Percentiles rank a stretch among this genome's conserved stretches.
Evolutionary conservation across 2,113 vertebrate genomes (phyloP).

Genomic region (Gulo gulo): DNA sequence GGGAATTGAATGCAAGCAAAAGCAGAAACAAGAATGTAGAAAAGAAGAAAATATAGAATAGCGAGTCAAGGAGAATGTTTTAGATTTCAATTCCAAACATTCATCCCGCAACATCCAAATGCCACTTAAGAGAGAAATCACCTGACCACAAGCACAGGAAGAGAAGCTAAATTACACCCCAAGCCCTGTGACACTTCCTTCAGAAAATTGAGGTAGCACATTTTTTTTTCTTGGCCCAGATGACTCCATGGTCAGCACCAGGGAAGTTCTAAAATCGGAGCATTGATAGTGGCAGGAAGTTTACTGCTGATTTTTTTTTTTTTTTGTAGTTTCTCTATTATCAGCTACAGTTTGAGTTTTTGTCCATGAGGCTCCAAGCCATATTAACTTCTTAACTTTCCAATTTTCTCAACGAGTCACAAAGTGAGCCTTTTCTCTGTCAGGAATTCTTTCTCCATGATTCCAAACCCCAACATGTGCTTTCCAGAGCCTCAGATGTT

Average conservation of each 20-base stretch:
- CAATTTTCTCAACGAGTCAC: constrained; percentile 12
- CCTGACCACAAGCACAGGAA: neutral
- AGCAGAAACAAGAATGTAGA: neutral
- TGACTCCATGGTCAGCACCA: neutral
- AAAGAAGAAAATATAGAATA: neutral
- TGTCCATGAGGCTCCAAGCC: neutral
- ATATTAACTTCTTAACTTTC: constrained; percentile 50
- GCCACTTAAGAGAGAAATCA: neutral
- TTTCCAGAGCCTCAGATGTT: constrained; percentile 58
- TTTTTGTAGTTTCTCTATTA: neutral
- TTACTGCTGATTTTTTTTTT: neutral
- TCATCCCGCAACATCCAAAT: neutral
- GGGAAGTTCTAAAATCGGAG: neutral
- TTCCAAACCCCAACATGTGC: constrained; percentile 62
- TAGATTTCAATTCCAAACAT: neutral
- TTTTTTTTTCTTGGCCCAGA: neutral
- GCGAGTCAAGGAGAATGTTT: neutral
- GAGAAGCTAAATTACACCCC: neutral
- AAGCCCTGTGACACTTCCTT: neutral
- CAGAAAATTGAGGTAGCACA: neutral
- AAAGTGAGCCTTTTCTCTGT: neutral
- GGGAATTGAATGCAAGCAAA: neutral
- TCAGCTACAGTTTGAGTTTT: neutral
- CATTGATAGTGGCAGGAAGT: neutral
- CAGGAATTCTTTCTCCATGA: constrained; percentile 61